Base-by-base conservation (phyloP, 2,888 invertebrate species). In the Ornithoptera alexandrae region DNA sequence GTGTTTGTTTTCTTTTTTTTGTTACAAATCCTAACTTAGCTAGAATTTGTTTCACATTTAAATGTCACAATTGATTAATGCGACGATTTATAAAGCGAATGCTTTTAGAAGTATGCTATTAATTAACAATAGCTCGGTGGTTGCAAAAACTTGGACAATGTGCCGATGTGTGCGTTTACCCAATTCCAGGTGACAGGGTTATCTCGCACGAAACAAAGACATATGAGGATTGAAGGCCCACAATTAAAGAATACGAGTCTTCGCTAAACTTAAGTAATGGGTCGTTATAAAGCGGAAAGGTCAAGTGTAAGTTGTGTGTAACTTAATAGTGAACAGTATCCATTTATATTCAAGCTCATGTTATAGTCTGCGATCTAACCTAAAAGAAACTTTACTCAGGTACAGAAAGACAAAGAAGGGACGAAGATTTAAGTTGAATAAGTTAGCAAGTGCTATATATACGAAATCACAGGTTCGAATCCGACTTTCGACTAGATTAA, bases 131-230 rank as follows among this genome's bases (percentile, higher is more conserved):
- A 60, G 59, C 39, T 63, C 62, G 30, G 50, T 61, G 39, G 6
- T 50, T 62, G 24, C 62, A 20, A 50, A 66, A 59, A 46, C 6
- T n/a, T 18, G n/a, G 56, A n/a, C n/a, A 56, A 56, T 56, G 36
- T 30, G 30, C 0, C 50, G 59, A 62, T 30, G 50, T 39, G 64
- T 70, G 66, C 39, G 42, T 62, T 46, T 65, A 60, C 42, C 66
- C 58, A 60, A 50, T 67, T 62, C 30, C 59, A 63, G 67, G 67
- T 67, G 67, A 66, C 24, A 63, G 70, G 70, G 70, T 70, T 70
- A 70, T 70, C 70, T 1, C 17, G 7, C 22, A 5, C 42, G 24
- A 53, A 70, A 70, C 70, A 70, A 60, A 60, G 67, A 70, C 30
- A 56, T 67, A 70, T 70, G 57, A 42, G 18, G 63, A n/a, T 12